Evolutionary conservation across 53 echinoderm and acorn worm genomes (phyloP).

Genomic region (Holothuria leucospilota): DNA sequence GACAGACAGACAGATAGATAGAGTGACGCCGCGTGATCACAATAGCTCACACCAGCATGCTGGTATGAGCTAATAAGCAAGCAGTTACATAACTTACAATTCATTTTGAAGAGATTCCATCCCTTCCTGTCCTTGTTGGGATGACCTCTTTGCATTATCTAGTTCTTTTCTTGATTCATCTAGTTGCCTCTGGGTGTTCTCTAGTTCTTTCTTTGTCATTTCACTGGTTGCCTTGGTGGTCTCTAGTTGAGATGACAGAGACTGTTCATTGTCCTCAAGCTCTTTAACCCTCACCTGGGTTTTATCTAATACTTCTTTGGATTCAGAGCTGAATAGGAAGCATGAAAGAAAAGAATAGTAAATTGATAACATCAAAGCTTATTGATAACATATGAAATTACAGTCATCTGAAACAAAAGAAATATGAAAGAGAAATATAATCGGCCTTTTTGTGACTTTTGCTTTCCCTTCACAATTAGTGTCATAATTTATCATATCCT

Average conservation of each 20-base stretch:
- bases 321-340: not conserved
- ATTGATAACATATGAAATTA: too few species aligned
- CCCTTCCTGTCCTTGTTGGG: not conserved
- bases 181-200: not conserved
- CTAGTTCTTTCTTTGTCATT: not conserved
- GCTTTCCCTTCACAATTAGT: too few species aligned
- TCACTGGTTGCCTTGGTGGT: not conserved
- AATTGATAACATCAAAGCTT: too few species aligned
- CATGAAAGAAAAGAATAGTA: not conserved
- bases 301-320: slow-evolving; percentile 13
- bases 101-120: slow-evolving; percentile 19
- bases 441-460: too few species aligned
- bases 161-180: slow-evolving; percentile 7
- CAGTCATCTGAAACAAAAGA: too few species aligned
- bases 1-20: too few species aligned
- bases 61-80: too few species aligned
- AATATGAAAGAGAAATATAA: too few species aligned
- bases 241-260: not conserved
- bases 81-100: slow-evolving; percentile 32
- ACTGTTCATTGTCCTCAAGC: not conserved
- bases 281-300: slow-evolving; percentile 17
- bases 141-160: not conserved
- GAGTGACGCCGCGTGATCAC: too few species aligned
- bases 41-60: too few species aligned
- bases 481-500: too few species aligned